Conservation (phyloP, 2,797 vertebrate species). For the Chelonia mydas region DNA sequence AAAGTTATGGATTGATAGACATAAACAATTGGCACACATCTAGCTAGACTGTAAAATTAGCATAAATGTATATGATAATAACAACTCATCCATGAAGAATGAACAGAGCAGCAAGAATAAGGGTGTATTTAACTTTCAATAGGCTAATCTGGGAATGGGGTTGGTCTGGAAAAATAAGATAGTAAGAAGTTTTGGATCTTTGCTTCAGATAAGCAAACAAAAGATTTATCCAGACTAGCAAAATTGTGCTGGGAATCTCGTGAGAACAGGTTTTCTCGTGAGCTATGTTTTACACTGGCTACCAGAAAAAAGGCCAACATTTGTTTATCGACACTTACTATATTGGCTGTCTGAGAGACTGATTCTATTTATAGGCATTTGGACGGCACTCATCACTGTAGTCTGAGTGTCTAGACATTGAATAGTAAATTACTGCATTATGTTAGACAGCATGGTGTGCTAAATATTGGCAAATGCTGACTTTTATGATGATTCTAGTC, state of each 20-base stretch:
- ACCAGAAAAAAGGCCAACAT: neutral
- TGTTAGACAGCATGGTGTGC: neutral
- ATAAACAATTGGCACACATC: no score
- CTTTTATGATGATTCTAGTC: neutral
- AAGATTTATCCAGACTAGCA: neutral
- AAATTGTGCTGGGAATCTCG: neutral
- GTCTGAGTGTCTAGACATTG: neutral
- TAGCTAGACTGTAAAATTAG: neutral
- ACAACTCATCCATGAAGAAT: neutral
- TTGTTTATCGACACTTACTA: neutral
- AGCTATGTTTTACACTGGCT: neutral
- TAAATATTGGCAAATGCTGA: neutral
- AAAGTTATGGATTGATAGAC: neutral
- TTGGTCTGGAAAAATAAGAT: neutral
- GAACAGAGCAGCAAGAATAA: neutral
- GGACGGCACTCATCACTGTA: neutral
- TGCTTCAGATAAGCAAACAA: neutral
- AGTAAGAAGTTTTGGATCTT: neutral
- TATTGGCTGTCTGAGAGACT: neutral
- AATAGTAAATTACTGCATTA: neutral
- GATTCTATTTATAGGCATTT: neutral
- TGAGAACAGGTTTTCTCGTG: neutral
- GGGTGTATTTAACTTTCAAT: neutral
- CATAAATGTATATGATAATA: neutral
- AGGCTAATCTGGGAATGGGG: neutral